Evolutionary conservation across 2,888 invertebrate species (phyloP).

Genomic region (Apomyelois bistriatella): DNA sequence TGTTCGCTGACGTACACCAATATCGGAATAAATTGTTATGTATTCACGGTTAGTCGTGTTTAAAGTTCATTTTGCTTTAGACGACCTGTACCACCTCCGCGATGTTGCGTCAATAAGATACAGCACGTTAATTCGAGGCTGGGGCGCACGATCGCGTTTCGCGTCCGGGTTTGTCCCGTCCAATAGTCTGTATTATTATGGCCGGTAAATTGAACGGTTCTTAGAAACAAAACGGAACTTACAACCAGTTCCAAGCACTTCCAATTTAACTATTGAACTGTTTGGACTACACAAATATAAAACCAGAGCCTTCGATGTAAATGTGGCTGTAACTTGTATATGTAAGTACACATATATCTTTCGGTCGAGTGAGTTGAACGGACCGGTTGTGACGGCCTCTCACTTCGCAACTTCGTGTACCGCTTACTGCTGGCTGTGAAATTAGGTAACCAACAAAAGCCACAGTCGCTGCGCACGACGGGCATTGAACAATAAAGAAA

Average conservation of each 20-base stretch:
- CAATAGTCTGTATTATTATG: conserved; percentile 42
- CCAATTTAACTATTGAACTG: conserved; percentile 30
- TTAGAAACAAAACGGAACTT: conserved; percentile 44
- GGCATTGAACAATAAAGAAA: conserved; percentile 58
- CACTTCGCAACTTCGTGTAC: conserved; percentile 75
- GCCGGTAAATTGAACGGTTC: conserved; percentile 33
- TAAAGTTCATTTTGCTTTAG: conserved; percentile 60
- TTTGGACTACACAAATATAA: conserved; percentile 35
- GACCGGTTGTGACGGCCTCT: conserved; percentile 78
- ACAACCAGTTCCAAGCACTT: conserved; percentile 28
- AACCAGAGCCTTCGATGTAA: conserved; percentile 44
- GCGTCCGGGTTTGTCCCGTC: conserved; percentile 71
- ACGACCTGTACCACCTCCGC: conserved; percentile 57
- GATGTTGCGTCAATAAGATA: conserved; percentile 76
- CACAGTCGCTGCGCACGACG: conserved; percentile 58
- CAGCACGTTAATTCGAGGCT: conserved; percentile 70
- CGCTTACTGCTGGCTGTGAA: conserved; percentile 68
- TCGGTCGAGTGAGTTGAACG: conserved; percentile 64
- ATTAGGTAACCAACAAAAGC: conserved; percentile 77
- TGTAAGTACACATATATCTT: conserved; percentile 58
- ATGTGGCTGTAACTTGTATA: conserved; percentile 41
- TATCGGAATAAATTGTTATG: conserved; percentile 39
- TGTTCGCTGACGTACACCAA: conserved; percentile 65
- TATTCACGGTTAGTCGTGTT: conserved; percentile 35
- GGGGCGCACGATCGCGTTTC: conserved; percentile 64